These are phyloP conservation scores for Trematomus bernacchii DNA, from an alignment of 2,797 vertebrate species.

Conservation along the genomic window DNA sequence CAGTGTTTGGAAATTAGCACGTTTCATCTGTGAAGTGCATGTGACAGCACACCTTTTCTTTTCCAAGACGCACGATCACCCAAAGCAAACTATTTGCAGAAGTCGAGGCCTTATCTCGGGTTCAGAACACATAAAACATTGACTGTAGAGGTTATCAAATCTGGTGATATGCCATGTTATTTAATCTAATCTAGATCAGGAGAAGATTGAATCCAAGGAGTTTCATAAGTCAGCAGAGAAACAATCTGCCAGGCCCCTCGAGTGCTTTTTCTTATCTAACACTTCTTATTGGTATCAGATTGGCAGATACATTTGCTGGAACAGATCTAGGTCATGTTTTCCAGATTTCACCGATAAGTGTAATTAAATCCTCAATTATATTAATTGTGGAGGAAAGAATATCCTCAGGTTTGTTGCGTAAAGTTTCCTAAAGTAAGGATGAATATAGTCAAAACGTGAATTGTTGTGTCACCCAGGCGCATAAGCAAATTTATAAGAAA, in stretches of 20 bases:
- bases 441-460: neutral
- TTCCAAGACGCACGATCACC: constrained; percentile 16
- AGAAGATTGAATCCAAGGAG: constrained; percentile 42
- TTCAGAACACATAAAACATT: constrained; percentile 61
- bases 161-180: constrained; percentile 55
- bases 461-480: neutral
- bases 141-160: constrained; percentile 50
- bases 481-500: neutral
- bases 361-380: constrained; percentile 3
- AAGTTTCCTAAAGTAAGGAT: constrained; percentile 2
- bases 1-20: constrained; percentile 50
- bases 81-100: constrained; percentile 41
- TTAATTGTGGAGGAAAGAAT: neutral
- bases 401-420: neutral
- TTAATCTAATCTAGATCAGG: constrained; percentile 70
- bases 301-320: constrained; percentile 19
- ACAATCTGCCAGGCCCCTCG: constrained; percentile 11
- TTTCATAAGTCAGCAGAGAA: constrained; percentile 30
- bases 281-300: neutral
- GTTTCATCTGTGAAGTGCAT: constrained; percentile 35
- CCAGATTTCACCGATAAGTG: neutral
- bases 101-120: constrained; percentile 54
- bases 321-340: constrained; percentile 22
- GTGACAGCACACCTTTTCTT: constrained; percentile 45
- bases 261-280: constrained; percentile 57